phyloP scores from a whole-genome alignment of 2,797 vertebrate species.

The Thunnus albacares region DNA sequence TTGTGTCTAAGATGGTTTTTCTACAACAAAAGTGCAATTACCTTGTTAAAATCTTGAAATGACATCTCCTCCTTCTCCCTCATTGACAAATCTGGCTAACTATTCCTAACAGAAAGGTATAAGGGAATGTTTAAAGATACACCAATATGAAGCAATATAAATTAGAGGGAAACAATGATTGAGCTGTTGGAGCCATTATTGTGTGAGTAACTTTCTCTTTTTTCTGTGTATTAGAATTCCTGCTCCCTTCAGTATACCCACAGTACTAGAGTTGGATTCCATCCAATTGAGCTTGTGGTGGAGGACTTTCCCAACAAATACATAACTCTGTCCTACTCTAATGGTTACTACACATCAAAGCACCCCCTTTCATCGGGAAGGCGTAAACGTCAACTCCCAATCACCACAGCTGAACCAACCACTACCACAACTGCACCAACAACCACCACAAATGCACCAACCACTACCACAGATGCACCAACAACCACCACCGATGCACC shows the following conservation, averaged over 20 bases:
- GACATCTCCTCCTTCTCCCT: too few relatives aligned
- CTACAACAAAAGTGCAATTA: too few relatives aligned
- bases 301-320: constrained; percentile 58
- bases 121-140: neutral
- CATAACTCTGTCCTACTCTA: constrained; percentile 48
- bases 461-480: neutral
- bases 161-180: too few relatives aligned
- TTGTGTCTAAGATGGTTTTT: too few relatives aligned
- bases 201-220: neutral
- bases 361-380: neutral
- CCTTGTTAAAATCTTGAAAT: too few relatives aligned
- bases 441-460: neutral
- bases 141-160: neutral
- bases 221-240: constrained; percentile 42
- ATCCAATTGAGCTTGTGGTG: constrained; percentile 57
- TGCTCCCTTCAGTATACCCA: constrained; percentile 40
- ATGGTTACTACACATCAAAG: constrained; percentile 18
- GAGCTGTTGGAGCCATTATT: neutral
- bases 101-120: too few relatives aligned
- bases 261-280: accelerated
- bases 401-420: neutral
- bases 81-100: too few relatives aligned
- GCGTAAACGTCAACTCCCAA: neutral
- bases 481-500: neutral
- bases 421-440: neutral